Evolutionary conservation across 2,113 vertebrate species (phyloP), one percentile per base, ranked within the genome.

Genomic region (Datnioides undecimradiatus): DNA sequence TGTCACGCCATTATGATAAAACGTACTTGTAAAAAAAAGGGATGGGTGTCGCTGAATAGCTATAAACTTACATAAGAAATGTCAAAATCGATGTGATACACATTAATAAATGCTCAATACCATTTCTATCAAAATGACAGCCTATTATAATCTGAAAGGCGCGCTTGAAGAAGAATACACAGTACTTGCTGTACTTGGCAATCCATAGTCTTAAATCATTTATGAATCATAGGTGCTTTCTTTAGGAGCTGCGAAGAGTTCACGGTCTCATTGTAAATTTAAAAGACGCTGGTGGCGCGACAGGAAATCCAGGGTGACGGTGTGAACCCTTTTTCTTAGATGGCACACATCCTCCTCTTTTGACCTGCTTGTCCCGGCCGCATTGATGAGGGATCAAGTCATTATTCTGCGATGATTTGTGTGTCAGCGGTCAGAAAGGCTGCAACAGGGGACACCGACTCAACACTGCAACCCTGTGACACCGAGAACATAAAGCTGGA

Each of bases 171-270:
- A 49, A 11, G 75, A 45, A 31, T 13, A 33, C 40, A 33, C 64
- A 21, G n/a, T 31, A 52, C 38, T 34, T 63, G 12, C 65, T 70
- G 38, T 40, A 68, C 70, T 46, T 41, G 43, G 19, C 34, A 52
- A 49, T 67, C 66, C 33, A 68, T 60, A 41, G 48, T 33, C 66
- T 70, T 79, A 23, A 81, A 79, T 66, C 62, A 86, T 82, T 48
- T 60, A 84, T 83, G 40, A 64, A 54, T 58, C 36, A 48, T n/a
- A 49, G 43, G 31, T 49, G 65, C 34, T 74, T 83, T 72, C 81
- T 83, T 76, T 43, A 49, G 69, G 85, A 75, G 69, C 75, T 60
- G 64, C 62, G 73, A 85, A 40, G 60, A 74, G 71, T 81, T 87
- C 69, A 68, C 62, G 46, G 38, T 40, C 73, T 85, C 58, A 77